These are phyloP conservation scores for Crotophaga sulcirostris DNA, from an alignment of 2,113 vertebrate species.

Conservation along the genomic window DNA sequence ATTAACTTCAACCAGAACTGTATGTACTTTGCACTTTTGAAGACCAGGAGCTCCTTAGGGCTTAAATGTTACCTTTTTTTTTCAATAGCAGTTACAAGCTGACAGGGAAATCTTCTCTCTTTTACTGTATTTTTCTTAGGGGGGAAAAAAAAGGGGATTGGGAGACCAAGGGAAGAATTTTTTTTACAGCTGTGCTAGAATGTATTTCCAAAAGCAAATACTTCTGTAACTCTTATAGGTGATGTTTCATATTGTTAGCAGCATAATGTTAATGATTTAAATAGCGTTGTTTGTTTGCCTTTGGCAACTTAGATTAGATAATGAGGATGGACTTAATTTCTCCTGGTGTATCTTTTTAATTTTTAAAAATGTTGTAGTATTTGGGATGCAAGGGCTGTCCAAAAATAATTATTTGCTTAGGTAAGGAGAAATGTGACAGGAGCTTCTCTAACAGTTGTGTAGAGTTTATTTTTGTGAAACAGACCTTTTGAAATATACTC, in stretches of 20 bases:
- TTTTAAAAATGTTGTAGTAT: not conserved
- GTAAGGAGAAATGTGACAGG: not conserved
- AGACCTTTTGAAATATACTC: not conserved
- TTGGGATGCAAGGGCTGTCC: not conserved
- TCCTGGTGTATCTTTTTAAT: not conserved
- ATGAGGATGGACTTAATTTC: not conserved
- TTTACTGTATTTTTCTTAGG: not conserved
- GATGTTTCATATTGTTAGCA: not conserved
- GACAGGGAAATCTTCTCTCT: not conserved
- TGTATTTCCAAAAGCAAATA: not conserved
- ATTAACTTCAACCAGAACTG: conserved; percentile 10
- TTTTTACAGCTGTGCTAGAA: not conserved
- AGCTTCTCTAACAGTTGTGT: not conserved
- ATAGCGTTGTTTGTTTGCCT: not conserved
- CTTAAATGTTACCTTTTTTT: not conserved
- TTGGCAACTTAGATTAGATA: not conserved
- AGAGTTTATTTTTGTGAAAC: not conserved
- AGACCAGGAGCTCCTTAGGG: conserved; percentile 4
- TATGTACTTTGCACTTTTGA: conserved; percentile 16
- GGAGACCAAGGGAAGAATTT: not conserved
- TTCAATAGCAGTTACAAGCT: not conserved
- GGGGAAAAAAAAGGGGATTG: not conserved
- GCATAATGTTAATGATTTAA: not conserved
- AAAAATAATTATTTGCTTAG: not conserved
- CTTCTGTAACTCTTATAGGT: not conserved